Base-by-base conservation (phyloP, 2,888 invertebrate species). In the Peribatodes rhomboidaria region DNA sequence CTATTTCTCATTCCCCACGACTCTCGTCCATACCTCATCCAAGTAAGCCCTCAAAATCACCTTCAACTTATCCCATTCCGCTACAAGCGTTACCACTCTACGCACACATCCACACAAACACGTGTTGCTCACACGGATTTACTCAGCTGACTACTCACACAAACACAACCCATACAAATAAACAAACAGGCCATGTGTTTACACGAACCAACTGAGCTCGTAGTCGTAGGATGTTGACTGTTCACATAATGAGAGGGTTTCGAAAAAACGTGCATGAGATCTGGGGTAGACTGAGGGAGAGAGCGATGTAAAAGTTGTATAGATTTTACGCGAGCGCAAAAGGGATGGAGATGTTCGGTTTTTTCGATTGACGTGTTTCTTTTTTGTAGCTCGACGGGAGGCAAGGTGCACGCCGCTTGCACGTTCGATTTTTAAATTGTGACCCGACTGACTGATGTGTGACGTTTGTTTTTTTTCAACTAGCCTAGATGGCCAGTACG, bases 131-230 rank as follows among this genome's bases (percentile, higher is more conserved):
- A 72, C 73, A 78, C 77, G 68, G 78, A 82, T 81, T 78, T 79
- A 82, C 85, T 80, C 89, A 90, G 89, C 90, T 89, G 89, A 89
- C 86, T 86, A 84, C 89, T 55, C 86, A 85, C 88, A 89, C 89
- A 83, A 44, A 33, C 69, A 68, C 58, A 59, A 39, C 58, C 31
- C 59, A 55, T 64, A 64, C 81, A 82, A 79, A 82, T 81, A 84
- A 81, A 83, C 81, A 85, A 81, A 83, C 81, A 80, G 67, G 61
- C 70, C 76, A 72, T 81, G 73, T 81, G 79, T 82, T 78, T 80
- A 83, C 78, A 78, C 73, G 66, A 73, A 65, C 70, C 70, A 63
- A 72, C 70, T 78, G 74, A 70, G 78, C 75, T 65, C 82, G 84
- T 84, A 81, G 65, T 67, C 61, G 73, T 73, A 81, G 83, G 81